Conservation (phyloP, 2,113 vertebrate genomes). For the Origma solitaria region DNA sequence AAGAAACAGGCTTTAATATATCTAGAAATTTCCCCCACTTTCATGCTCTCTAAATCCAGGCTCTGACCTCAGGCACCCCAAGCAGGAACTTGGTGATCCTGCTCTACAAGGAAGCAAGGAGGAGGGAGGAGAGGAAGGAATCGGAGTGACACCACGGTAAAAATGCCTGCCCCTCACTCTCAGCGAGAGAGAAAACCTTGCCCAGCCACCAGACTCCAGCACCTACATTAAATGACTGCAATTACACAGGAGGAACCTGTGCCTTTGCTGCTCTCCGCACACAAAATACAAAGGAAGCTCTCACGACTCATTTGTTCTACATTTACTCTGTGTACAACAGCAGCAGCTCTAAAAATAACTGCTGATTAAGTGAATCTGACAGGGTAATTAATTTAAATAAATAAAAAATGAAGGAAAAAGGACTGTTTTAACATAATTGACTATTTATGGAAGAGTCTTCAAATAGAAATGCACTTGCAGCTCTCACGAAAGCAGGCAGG, state of each 20-base stretch:
- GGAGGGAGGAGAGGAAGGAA: background rate
- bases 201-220: background rate
- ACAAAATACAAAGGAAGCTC: background rate
- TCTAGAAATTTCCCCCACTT: background rate
- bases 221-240: background rate
- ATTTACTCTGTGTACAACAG: background rate
- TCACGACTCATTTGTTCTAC: background rate
- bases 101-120: background rate
- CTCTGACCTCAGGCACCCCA: background rate
- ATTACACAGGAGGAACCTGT: background rate
- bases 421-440: background rate
- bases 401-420: background rate
- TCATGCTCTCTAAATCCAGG: background rate
- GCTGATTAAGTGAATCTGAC: background rate
- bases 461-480: slow-evolving; percentile 30
- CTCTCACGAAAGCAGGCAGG: background rate
- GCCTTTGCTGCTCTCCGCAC: background rate
- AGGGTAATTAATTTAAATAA: background rate
- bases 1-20: background rate
- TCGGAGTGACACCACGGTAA: background rate
- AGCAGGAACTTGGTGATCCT: background rate
- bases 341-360: background rate
- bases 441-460: background rate
- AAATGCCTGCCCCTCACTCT: background rate
- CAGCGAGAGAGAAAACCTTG: background rate